phyloP scores from a whole-genome alignment of 2,888 invertebrate species.

The Himalopsyche japonica region DNA sequence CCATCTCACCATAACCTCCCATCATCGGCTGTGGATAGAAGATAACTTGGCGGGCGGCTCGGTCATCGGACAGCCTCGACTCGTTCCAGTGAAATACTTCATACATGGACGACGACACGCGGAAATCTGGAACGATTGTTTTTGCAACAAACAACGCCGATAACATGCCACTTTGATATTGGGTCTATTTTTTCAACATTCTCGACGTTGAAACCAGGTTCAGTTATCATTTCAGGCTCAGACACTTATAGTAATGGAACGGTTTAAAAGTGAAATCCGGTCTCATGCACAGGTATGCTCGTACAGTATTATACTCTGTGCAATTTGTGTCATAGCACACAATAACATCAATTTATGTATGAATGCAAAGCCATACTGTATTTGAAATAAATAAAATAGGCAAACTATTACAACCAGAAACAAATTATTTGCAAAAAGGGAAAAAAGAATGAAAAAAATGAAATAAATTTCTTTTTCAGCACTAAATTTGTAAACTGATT shows the following conservation, averaged over 20 bases:
- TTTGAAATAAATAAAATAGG: neutral
- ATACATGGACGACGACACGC: slow-evolving; percentile 73
- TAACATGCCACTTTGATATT: neutral
- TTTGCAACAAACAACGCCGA: neutral
- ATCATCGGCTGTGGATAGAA: slow-evolving; percentile 16
- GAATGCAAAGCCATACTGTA: neutral
- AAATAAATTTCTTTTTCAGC: neutral
- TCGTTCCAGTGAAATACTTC: slow-evolving; percentile 71
- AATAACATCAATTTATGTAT: neutral
- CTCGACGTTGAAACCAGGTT: neutral
- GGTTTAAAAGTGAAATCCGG: neutral
- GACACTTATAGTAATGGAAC: neutral
- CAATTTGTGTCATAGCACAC: neutral
- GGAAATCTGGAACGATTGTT: slow-evolving; percentile 58
- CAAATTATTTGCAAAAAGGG: neutral
- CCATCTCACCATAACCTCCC: slow-evolving; percentile 38
- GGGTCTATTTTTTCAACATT: neutral
- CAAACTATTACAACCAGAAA: neutral
- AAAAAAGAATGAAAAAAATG: neutral
- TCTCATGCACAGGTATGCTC: neutral
- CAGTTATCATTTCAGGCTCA: neutral
- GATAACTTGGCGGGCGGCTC: slow-evolving; percentile 5
- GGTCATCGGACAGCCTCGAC: slow-evolving; percentile 19
- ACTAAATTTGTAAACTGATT: neutral
- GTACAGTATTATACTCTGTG: neutral